phyloP scores from a whole-genome alignment of 2,797 vertebrate genomes.

The Etheostoma nigrum region DNA sequence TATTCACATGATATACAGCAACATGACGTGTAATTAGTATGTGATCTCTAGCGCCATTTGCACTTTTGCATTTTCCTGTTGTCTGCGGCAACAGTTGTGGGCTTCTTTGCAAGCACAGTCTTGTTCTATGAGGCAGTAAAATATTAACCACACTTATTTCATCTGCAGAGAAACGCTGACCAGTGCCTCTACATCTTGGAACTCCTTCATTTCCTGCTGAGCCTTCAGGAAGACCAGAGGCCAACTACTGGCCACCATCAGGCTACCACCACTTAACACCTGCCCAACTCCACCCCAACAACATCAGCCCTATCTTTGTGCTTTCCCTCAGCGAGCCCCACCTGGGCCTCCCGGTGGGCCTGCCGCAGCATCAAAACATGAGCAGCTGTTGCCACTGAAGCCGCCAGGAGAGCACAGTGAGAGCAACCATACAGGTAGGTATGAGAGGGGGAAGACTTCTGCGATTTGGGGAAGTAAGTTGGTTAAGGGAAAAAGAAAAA shows the following conservation, averaged over 20 bases:
- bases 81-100: no score
- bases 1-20: no score
- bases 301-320: background rate
- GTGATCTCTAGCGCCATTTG: no score
- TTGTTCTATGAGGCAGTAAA: background rate
- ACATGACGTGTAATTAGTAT: no score
- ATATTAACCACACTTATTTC: background rate
- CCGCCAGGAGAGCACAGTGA: slow-evolving; percentile 30
- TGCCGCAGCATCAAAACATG: slow-evolving; percentile 42
- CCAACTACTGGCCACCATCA: background rate
- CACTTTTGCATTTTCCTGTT: no score
- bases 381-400: slow-evolving; percentile 42
- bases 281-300: background rate
- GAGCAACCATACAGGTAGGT: slow-evolving; percentile 73
- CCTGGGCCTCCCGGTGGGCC: background rate
- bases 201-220: slow-evolving; percentile 55
- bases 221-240: slow-evolving; percentile 35
- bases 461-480: background rate
- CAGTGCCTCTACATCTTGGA: slow-evolving; percentile 53
- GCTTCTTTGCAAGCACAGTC: no score
- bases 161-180: slow-evolving; percentile 55
- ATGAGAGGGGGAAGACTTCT: background rate
- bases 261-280: background rate
- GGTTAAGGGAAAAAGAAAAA: background rate
- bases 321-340: background rate